A percentile compares a stretch with the other conserved stretches of the same genome.
Conservation (phyloP, 2,113 vertebrate genomes). For the Chlamydotis undulata region DNA sequence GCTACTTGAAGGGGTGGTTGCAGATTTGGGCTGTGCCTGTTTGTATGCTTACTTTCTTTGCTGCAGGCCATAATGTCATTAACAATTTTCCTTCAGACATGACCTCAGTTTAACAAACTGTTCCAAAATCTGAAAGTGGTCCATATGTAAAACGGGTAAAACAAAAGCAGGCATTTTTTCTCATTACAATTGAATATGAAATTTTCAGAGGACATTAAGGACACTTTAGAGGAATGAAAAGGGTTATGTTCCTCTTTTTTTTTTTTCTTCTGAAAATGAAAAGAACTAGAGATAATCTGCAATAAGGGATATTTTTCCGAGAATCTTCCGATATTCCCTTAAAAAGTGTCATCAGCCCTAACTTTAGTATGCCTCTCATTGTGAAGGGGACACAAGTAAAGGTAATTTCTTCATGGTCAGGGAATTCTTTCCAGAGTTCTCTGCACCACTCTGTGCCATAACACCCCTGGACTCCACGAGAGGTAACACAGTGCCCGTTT, state of each 20-base stretch:
- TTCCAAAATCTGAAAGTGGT: neutral
- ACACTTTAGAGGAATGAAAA: neutral
- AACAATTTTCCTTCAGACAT: neutral
- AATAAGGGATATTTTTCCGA: neutral
- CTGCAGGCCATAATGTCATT: neutral
- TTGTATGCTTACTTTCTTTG: neutral
- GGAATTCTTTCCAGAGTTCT: neutral
- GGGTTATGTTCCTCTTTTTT: neutral
- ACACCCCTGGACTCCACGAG: neutral
- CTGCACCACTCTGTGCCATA: neutral
- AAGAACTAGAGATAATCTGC: neutral
- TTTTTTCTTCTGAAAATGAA: neutral
- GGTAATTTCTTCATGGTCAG: neutral
- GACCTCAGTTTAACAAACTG: neutral
- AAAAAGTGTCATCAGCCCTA: neutral
- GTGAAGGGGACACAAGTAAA: neutral
- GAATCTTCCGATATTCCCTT: neutral
- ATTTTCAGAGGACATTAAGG: neutral
- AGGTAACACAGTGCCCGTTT: neutral
- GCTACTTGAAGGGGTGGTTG: neutral
- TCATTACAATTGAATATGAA: neutral
- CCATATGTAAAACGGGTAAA: neutral
- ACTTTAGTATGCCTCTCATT: neutral
- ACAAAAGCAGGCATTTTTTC: neutral
- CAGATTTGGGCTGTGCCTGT: neutral